Conservation (phyloP, 2,113 vertebrate species). For the Cyprinus carpio region DNA sequence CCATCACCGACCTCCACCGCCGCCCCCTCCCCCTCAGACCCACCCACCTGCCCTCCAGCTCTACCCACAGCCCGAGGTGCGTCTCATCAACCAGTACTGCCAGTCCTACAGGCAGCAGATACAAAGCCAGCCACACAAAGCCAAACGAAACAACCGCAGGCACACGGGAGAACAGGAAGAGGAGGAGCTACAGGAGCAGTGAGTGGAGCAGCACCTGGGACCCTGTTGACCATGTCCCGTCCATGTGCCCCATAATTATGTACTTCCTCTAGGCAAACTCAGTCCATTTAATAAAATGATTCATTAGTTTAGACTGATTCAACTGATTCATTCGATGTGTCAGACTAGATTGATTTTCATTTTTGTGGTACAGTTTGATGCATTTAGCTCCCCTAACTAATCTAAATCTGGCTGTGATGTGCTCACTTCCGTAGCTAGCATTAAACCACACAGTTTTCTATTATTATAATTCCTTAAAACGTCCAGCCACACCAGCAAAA, state of each 20-base stretch:
- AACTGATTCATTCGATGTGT: not conserved
- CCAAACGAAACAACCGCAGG: conserved; percentile 60
- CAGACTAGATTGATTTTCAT: conserved; percentile 26
- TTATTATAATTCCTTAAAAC: not conserved
- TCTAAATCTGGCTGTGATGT: not conserved
- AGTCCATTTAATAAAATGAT: not conserved
- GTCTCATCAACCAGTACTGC: conserved; percentile 67
- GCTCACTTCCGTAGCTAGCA: not conserved
- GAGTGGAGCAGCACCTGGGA: conserved; percentile 7
- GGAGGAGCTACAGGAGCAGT: conserved; percentile 36
- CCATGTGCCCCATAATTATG: not conserved
- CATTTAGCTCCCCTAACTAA: not conserved
- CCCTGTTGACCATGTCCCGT: conserved; percentile 20
- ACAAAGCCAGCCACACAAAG: conserved; percentile 50
- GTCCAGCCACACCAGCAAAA: conserved; percentile 27
- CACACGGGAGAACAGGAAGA: conserved; percentile 44
- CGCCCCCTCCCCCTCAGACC: conserved; percentile 50
- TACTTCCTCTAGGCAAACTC: not conserved
- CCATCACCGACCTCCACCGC: conserved; percentile 47
- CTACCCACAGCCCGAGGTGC: conserved; percentile 58
- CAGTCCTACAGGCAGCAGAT: conserved; percentile 62
- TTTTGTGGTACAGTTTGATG: conserved; percentile 27
- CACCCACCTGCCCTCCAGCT: conserved; percentile 35
- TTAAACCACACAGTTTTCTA: not conserved
- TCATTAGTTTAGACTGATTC: not conserved